Evolutionary conservation across 1,140 invertebrate species (phyloP).

Genomic region (Drosophila grimshawi): DNA sequence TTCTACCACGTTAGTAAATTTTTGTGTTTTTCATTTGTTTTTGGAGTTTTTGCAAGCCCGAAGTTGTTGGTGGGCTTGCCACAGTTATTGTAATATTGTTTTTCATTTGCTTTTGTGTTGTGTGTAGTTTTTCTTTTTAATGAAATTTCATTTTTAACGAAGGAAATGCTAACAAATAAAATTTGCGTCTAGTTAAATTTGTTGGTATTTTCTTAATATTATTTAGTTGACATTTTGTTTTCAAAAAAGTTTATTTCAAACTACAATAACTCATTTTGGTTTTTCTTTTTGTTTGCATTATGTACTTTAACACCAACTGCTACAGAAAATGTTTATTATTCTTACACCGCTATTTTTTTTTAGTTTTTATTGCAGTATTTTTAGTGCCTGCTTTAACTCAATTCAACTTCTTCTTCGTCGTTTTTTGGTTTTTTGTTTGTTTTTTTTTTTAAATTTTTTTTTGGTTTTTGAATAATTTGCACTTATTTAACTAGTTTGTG

Average conservation of each 20-base stretch:
- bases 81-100: constrained; percentile 84
- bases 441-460: constrained; percentile 31
- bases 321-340: constrained; percentile 56
- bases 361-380: constrained; percentile 49
- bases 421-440: constrained; percentile 34
- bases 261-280: constrained; percentile 67
- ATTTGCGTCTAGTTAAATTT: constrained; percentile 71
- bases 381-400: constrained; percentile 25
- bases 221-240: constrained; percentile 52
- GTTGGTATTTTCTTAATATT: constrained; percentile 61
- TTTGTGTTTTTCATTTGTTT: constrained; percentile 34
- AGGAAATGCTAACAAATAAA: constrained; percentile 59
- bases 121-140: constrained; percentile 26
- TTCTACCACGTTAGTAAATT: constrained; percentile 76
- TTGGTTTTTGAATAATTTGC: constrained; percentile 48
- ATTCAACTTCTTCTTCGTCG: constrained; percentile 1
- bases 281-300: constrained; percentile 18
- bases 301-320: constrained; percentile 68
- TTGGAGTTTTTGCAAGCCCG: constrained; percentile 55
- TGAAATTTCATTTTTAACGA: constrained; percentile 40
- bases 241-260: constrained; percentile 55
- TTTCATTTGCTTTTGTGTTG: constrained; percentile 59
- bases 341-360: constrained; percentile 40
- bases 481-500: constrained; percentile 40
- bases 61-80: constrained; percentile 63